Percentiles rank a stretch among this genome's conserved stretches.
phyloP scores from a whole-genome alignment of 2,888 invertebrate species.

The Coleophora deauratella region DNA sequence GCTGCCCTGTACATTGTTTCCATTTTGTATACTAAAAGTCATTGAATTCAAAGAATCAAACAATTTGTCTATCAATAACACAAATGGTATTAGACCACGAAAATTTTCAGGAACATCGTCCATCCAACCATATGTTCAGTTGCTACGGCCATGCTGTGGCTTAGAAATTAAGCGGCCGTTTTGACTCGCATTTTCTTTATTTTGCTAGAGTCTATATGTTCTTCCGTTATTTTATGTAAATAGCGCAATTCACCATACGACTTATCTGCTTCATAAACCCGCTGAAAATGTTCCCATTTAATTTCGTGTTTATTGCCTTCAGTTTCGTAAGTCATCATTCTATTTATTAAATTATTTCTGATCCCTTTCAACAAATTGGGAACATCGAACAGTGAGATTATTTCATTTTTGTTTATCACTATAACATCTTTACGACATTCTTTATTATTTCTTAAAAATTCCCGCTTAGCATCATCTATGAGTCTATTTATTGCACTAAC shows the following conservation, averaged over 20 bases:
- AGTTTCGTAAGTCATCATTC: constrained; percentile 11
- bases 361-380: constrained; percentile 24
- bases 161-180: constrained; percentile 23
- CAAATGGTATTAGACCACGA: constrained; percentile 8
- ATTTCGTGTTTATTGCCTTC: constrained; percentile 15
- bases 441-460: constrained; percentile 9
- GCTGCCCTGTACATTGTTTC: constrained; percentile 16
- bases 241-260: constrained; percentile 16
- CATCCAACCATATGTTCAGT: constrained; percentile 16
- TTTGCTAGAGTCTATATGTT: constrained; percentile 18
- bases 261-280: constrained; percentile 18
- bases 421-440: constrained; percentile 16
- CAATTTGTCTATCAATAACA: constrained; percentile 13
- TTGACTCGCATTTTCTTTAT: constrained; percentile 25
- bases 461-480: constrained; percentile 14
- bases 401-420: constrained; percentile 4
- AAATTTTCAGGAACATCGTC: constrained; percentile 13
- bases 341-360: constrained; percentile 16
- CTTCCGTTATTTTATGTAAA: constrained; percentile 21
- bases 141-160: constrained; percentile 22
- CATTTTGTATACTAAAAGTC: constrained; percentile 9
- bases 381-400: constrained; percentile 20
- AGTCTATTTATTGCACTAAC: constrained; percentile 19
- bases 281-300: constrained; percentile 22
- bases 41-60: constrained; percentile 14